These are phyloP conservation scores for Pterostichus madidus DNA, from an alignment of 2,888 invertebrate species.

Conservation along the genomic window DNA sequence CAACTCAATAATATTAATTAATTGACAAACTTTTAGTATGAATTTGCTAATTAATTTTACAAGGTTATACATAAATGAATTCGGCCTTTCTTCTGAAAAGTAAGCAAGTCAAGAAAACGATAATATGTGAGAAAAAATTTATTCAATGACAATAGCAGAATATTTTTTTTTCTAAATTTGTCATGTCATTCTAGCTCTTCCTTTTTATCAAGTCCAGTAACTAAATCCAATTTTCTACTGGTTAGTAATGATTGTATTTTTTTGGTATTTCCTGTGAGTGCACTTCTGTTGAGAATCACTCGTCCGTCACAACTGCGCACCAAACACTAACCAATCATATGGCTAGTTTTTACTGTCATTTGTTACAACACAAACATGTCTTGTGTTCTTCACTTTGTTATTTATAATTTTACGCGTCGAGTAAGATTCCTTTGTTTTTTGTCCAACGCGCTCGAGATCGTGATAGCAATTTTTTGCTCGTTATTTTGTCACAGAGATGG, in stretches of 20 bases:
- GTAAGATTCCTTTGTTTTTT: conserved; percentile 13
- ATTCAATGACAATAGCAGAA: too few species aligned
- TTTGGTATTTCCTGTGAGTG: not conserved
- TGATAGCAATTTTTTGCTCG: conserved; percentile 22
- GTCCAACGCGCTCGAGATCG: not conserved
- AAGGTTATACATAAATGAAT: too few species aligned
- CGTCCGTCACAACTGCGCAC: not conserved
- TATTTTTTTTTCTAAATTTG: not conserved
- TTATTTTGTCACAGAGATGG: conserved; percentile 5
- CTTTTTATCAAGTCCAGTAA: not conserved
- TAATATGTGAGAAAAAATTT: too few species aligned
- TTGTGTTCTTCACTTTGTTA: not conserved
- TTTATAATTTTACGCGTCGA: conserved; percentile 17
- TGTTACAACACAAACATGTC: conserved; percentile 9
- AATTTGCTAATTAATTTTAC: too few species aligned
- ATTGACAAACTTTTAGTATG: too few species aligned
- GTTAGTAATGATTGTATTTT: conserved; percentile 14
- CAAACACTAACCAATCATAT: conserved; percentile 13
- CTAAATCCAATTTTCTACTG: conserved; percentile 11
- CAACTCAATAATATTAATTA: too few species aligned
- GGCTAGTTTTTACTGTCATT: conserved; percentile 6
- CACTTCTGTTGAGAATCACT: not conserved
- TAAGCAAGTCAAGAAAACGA: too few species aligned
- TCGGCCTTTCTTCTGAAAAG: too few species aligned
- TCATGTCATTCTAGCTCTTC: not conserved